phyloP scores from a whole-genome alignment of 2,113 vertebrate species.

The Bagarius yarrelli region DNA sequence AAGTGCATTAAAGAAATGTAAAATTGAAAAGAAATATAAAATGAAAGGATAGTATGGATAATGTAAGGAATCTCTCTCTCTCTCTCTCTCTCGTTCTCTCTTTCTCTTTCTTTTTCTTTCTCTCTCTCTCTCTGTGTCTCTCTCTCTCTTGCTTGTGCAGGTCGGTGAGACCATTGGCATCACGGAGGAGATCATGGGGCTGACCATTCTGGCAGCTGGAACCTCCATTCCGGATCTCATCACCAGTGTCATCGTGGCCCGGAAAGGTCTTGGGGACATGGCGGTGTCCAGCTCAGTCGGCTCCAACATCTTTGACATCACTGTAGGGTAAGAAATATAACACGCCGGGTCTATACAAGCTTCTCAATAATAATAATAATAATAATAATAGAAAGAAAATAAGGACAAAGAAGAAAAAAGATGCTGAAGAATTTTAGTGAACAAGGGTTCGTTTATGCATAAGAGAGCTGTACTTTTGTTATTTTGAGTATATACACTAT shows the following conservation, averaged over 20 bases:
- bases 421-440: background rate
- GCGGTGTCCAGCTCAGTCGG: constrained; percentile 76
- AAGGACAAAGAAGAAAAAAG: no score
- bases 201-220: constrained; percentile 73
- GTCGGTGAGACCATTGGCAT: constrained; percentile 72
- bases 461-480: background rate
- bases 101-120: no score
- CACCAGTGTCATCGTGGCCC: constrained; percentile 75
- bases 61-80: background rate
- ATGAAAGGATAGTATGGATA: no score
- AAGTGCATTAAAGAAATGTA: no score
- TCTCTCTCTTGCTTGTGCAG: constrained; percentile 43
- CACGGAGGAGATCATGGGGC: constrained; percentile 74
- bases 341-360: background rate
- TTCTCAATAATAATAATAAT: background rate
- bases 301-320: constrained; percentile 76
- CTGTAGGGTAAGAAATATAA: constrained; percentile 48
- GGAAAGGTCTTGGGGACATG: constrained; percentile 75
- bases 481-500: background rate
- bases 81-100: no score
- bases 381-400: no score
- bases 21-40: no score
- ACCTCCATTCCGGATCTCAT: constrained; percentile 76
- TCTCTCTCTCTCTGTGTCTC: no score
- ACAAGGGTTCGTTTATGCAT: background rate